Conservation (phyloP, 2,113 vertebrate species). For the Cynopterus brachyotis region DNA sequence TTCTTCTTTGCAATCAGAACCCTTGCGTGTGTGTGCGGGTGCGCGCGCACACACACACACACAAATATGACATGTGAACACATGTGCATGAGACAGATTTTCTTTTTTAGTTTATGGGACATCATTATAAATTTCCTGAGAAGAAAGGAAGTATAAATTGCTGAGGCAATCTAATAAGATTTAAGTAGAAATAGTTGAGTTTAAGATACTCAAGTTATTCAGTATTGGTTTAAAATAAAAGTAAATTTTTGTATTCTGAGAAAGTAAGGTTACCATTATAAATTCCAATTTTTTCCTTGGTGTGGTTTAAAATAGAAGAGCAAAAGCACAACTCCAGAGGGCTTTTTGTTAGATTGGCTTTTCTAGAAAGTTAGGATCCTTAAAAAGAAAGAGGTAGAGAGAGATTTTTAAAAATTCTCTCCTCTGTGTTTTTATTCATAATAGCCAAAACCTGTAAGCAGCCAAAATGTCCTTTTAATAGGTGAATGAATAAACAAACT, state of each 20-base stretch:
- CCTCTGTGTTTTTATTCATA: slow-evolving; percentile 7
- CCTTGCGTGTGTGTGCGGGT: too few relatives aligned
- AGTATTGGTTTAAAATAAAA: slow-evolving; percentile 37
- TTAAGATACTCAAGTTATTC: slow-evolving; percentile 27
- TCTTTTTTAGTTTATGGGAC: not conserved
- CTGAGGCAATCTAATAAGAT: slow-evolving; percentile 37
- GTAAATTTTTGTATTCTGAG: slow-evolving; percentile 6
- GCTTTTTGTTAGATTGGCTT: not conserved
- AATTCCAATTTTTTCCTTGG: not conserved
- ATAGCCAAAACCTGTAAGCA: not conserved
- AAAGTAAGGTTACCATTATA: not conserved
- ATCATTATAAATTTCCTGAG: slow-evolving; percentile 27
- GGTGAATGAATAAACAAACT: not conserved
- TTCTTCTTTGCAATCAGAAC: not conserved
- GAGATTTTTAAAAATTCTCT: not conserved
- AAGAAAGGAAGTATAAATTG: slow-evolving; percentile 34
- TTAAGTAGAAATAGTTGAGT: slow-evolving; percentile 40
- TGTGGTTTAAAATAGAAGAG: slow-evolving; percentile 29
- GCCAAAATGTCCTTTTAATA: not conserved
- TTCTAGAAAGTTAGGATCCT: slow-evolving; percentile 23
- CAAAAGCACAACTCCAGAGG: not conserved
- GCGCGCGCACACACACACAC: too few relatives aligned
- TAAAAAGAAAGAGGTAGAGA: not conserved
- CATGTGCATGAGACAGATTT: not conserved
- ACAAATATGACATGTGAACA: not conserved